These are phyloP conservation scores for Ptilonorhynchus violaceus DNA, from an alignment of 2,113 vertebrate genomes.

Conservation along the genomic window DNA sequence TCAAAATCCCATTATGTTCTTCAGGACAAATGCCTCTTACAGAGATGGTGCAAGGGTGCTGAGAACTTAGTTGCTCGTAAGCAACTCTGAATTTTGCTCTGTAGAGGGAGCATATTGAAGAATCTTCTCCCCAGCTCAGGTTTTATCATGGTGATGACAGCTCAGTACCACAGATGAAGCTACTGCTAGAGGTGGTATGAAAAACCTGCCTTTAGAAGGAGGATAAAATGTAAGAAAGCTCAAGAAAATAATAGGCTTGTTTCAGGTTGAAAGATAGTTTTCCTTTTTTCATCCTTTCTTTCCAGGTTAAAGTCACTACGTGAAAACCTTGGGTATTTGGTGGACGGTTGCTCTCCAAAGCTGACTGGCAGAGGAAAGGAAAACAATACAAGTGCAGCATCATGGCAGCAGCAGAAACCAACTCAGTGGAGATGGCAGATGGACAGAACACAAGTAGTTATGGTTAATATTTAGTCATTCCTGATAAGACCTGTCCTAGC, in stretches of 20 bases:
- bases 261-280: neutral
- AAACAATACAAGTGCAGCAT: neutral
- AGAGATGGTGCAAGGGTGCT: neutral
- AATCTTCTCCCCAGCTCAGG: neutral
- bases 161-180: neutral
- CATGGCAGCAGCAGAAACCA: neutral
- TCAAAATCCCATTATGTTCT: neutral
- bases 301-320: neutral
- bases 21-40: neutral
- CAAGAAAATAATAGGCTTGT: neutral
- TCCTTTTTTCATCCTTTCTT: neutral
- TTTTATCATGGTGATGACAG: neutral
- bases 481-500: neutral
- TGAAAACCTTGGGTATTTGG: neutral
- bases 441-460: neutral
- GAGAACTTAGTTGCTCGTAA: neutral
- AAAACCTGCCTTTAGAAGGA: neutral
- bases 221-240: neutral
- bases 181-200: neutral
- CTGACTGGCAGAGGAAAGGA: neutral
- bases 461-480: neutral
- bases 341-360: neutral
- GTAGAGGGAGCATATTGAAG: neutral
- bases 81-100: neutral
- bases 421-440: neutral